Conservation (phyloP, 2,113 vertebrate species). For the Cacatua alba region DNA sequence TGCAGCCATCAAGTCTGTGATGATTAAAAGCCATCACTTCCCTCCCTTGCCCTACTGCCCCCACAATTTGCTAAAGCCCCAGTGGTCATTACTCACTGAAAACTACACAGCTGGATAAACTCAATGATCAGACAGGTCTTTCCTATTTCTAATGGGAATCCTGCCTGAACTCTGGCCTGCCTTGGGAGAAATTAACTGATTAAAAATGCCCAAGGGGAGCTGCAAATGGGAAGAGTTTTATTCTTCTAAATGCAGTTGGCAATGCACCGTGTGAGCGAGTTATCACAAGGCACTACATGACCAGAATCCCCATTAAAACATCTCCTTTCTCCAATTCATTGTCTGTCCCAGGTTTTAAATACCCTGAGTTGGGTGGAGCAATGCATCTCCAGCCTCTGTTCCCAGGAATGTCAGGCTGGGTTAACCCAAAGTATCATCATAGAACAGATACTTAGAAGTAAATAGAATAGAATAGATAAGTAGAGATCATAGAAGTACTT, state of each 20-base stretch:
- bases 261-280: not conserved
- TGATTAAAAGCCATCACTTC: not conserved
- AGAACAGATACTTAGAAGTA: not conserved
- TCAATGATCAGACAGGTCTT: conserved; percentile 43
- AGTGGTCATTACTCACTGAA: conserved; percentile 50
- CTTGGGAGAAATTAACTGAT: conserved; percentile 57
- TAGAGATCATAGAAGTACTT: not conserved
- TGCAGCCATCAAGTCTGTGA: not conserved
- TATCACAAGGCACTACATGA: not conserved
- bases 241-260: not conserved
- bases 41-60: not conserved
- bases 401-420: not conserved
- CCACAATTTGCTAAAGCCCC: not conserved
- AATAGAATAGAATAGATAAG: not conserved
- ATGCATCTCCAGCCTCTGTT: not conserved
- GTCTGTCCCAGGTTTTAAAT: not conserved
- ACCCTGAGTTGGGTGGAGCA: not conserved
- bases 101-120: conserved; percentile 59
- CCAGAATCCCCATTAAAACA: not conserved
- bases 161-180: conserved; percentile 32
- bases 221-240: not conserved
- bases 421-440: not conserved
- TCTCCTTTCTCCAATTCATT: not conserved
- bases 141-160: conserved; percentile 51
- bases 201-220: conserved; percentile 8